Conservation (phyloP, 2,888 invertebrate species). For the Melangyna quadrimaculata region DNA sequence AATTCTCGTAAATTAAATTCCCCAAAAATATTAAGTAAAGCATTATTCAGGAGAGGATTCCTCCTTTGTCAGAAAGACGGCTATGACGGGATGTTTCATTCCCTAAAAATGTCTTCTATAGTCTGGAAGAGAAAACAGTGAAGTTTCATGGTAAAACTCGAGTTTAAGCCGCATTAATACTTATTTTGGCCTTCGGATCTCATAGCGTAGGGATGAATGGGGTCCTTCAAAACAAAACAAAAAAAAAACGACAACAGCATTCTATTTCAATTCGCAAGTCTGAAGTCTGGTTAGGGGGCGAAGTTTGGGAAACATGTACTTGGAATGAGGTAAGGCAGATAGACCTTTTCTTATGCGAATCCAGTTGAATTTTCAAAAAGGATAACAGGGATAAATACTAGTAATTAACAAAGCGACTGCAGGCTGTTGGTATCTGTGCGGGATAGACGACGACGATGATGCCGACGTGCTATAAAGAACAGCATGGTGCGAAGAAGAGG, state of each 20-base stretch:
- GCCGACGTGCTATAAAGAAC: background rate
- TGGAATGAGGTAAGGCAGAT: background rate
- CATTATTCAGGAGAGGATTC: slow-evolving; percentile 30
- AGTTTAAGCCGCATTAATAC: slow-evolving; percentile 48
- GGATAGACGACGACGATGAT: background rate
- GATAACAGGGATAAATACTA: slow-evolving; percentile 56
- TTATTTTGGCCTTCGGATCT: slow-evolving; percentile 25
- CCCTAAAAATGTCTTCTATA: background rate
- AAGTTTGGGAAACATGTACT: background rate
- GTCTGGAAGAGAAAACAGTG: background rate
- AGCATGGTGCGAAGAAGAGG: background rate
- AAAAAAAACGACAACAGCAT: background rate
- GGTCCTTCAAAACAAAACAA: background rate
- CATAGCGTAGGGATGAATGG: background rate
- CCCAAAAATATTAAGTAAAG: slow-evolving; percentile 52
- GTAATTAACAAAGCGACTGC: slow-evolving; percentile 68
- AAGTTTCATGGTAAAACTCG: slow-evolving; percentile 34
- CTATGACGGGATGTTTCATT: background rate
- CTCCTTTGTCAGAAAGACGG: background rate
- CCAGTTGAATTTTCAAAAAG: slow-evolving; percentile 41
- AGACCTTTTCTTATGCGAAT: slow-evolving; percentile 27
- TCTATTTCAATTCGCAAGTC: slow-evolving; percentile 41
- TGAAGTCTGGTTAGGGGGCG: background rate
- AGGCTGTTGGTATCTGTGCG: slow-evolving; percentile 16
- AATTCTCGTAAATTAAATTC: slow-evolving; percentile 57